phyloP scores from a whole-genome alignment of 2,797 vertebrate genomes.

The Odontamblyopus lacepedii region DNA sequence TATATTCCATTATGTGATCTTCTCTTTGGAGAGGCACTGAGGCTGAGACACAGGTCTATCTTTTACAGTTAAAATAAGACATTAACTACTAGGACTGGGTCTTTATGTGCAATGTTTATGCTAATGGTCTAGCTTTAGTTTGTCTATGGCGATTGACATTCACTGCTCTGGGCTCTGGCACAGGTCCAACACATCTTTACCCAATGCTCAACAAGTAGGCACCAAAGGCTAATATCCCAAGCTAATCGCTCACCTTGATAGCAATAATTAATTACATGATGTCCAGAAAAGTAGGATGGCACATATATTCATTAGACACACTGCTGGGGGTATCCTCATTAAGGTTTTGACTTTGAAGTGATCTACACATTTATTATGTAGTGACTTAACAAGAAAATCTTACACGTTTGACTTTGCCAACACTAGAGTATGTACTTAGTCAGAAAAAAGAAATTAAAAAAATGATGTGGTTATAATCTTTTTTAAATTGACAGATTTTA shows the following conservation, averaged over 20 bases:
- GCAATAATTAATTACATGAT: constrained; percentile 38
- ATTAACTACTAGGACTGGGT: too few species aligned
- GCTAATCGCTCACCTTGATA: constrained; percentile 39
- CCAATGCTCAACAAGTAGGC: constrained; percentile 24
- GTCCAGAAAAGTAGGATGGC: constrained; percentile 34
- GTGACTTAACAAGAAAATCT: background rate
- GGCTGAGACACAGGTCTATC: too few species aligned
- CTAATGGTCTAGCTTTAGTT: background rate
- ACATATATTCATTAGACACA: constrained; percentile 33
- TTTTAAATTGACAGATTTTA: too few species aligned
- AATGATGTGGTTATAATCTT: too few species aligned
- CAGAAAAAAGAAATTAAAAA: too few species aligned
- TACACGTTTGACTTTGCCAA: background rate
- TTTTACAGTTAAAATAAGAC: too few species aligned
- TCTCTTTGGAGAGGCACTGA: too few species aligned
- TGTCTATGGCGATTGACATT: background rate
- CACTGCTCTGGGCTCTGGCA: background rate
- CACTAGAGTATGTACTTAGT: too few species aligned
- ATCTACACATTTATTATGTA: constrained; percentile 16
- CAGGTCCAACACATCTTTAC: constrained; percentile 3
- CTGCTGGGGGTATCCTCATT: constrained; percentile 29
- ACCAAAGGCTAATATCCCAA: constrained; percentile 21
- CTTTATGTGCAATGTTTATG: too few species aligned
- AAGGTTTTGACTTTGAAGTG: constrained; percentile 28
- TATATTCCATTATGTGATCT: too few species aligned